phyloP scores from a whole-genome alignment of 2,113 vertebrate genomes.

The Leucosticte australis region DNA sequence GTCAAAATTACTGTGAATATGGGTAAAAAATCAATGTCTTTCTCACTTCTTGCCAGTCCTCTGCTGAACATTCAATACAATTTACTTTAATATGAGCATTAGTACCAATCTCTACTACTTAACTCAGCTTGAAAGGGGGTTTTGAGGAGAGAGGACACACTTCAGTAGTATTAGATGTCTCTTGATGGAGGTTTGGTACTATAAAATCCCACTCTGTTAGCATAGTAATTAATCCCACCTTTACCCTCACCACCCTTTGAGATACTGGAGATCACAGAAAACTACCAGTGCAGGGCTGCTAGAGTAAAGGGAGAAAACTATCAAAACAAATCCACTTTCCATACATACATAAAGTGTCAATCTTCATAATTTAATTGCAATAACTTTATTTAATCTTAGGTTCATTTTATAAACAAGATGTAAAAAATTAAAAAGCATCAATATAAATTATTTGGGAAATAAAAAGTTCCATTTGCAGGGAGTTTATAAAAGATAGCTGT shows the following conservation, averaged over 20 bases:
- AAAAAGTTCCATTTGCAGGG: not conserved
- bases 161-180: not conserved
- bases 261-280: not conserved
- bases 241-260: not conserved
- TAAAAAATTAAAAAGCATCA: not conserved
- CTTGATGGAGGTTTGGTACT: not conserved
- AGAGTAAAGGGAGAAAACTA: not conserved
- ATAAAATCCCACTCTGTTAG: not conserved
- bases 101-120: not conserved
- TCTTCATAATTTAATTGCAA: not conserved
- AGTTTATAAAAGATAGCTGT: not conserved
- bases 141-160: not conserved
- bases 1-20: not conserved
- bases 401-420: not conserved
- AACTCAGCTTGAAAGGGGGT: not conserved
- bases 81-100: not conserved
- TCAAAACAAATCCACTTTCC: not conserved
- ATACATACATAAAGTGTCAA: rapidly evolving
- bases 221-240: not conserved
- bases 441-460: not conserved
- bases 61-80: not conserved
- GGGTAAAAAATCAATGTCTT: not conserved
- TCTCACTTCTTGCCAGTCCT: not conserved
- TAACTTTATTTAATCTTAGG: not conserved
- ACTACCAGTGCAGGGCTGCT: not conserved